A percentile compares a stretch with the other conserved stretches of the same genome.
Conservation (phyloP, 2,113 vertebrate genomes). For the Platichthys flesus region DNA sequence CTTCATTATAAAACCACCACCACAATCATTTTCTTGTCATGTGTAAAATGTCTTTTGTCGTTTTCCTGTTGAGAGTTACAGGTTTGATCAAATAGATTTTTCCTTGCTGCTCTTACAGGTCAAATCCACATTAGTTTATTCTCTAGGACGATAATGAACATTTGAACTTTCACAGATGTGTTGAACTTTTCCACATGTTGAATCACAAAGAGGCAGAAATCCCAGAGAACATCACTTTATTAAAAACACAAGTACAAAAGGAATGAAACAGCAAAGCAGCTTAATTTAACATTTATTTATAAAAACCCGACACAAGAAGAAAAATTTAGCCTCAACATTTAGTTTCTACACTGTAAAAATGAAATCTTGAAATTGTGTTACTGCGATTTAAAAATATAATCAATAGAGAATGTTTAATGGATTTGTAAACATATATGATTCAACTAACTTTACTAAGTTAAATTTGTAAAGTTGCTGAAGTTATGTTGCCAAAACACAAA, state of each 20-base stretch:
- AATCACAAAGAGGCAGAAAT: not conserved
- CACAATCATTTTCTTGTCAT: not conserved
- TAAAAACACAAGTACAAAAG: not conserved
- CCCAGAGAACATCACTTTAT: constrained; percentile 19
- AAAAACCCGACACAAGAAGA: not conserved
- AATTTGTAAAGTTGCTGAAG: no score
- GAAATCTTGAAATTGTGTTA: no score
- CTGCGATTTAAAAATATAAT: no score
- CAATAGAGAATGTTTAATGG: no score
- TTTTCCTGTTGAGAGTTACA: not conserved
- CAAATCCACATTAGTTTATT: no score
- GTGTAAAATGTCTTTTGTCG: not conserved
- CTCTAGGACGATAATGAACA: not conserved
- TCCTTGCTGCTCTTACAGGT: no score
- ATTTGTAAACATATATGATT: no score
- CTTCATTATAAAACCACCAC: no score
- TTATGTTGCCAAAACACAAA: no score
- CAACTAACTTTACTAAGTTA: no score
- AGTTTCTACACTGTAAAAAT: not conserved
- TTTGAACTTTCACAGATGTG: not conserved
- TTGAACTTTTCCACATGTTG: not conserved
- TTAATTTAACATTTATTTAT: constrained; percentile 18
- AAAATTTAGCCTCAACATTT: not conserved
- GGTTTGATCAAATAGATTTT: not conserved
- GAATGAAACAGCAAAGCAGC: no score